Base-by-base conservation (phyloP, 2,113 vertebrate species). In the Pontoporia blainvillei region DNA sequence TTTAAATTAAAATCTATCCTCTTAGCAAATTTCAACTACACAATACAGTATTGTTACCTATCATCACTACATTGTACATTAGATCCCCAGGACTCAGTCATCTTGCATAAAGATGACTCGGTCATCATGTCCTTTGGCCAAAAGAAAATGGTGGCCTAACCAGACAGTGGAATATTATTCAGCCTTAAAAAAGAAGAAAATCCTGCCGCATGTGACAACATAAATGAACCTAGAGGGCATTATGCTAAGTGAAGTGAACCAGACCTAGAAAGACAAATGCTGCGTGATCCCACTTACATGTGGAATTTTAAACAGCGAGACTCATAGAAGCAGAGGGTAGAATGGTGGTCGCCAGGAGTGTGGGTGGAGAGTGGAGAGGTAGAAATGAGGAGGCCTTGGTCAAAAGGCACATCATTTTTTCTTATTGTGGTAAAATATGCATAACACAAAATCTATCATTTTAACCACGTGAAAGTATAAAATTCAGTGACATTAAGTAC, bases 51-150 rank as follows among this genome's bases (percentile, higher is more conserved):
- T 23, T n/a, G 20, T 59, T 2, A 5, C 34, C 31, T 21, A 0
- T 31, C 36, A 1, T 64, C 18, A n/a, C 78, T 10, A 1, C 1
- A 5, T 29, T 69, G 3, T 14, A 27, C 5, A 8, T 54, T 1
- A 10, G n/a, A 23, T 27, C 14, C n/a, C 44, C 23, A 15, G 78
- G 23, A n/a, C 21, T 11, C 41, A n/a, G 14, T 29, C 27, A 36
- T 31, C 57, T 8, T 12, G 17, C 25, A 23, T n/a, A n/a, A 15
- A 52, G 49, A 1, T 15, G 49, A 29, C 15, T 54, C 15, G 34
- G 21, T 31, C 36, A 36, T 9, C 29, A 1, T 27, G n/a, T 59
- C 17, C 36, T 90, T 57, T 5, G 59, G n/a, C 71, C 91, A 34
- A 52, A 79, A 54, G 36, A 82, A 34, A 82, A 71, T 36, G 27